These are phyloP conservation scores for Argya squamiceps DNA, from an alignment of 2,797 vertebrate species.

Conservation along the genomic window DNA sequence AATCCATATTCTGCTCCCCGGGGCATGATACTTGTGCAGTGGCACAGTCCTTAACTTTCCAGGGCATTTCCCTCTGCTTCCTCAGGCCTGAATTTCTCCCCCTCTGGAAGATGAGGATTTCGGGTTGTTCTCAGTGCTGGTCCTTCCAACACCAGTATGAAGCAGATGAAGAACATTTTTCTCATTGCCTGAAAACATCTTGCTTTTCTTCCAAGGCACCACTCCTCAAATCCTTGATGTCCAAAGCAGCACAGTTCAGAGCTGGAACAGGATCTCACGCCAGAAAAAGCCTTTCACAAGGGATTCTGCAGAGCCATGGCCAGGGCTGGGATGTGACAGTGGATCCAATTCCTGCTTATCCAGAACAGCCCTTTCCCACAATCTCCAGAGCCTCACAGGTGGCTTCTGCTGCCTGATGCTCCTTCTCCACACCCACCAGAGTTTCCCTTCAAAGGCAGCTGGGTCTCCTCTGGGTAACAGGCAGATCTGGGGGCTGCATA, in stretches of 20 bases:
- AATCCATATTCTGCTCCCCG: neutral
- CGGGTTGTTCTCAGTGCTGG: neutral
- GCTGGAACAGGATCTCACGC: neutral
- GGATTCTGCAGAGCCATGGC: neutral
- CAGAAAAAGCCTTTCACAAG: neutral
- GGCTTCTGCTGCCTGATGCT: neutral
- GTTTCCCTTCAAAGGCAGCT: neutral
- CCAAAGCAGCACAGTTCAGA: neutral
- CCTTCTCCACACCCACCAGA: neutral
- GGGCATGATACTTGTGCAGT: neutral
- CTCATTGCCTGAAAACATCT: neutral
- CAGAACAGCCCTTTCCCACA: neutral
- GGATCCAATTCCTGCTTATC: neutral
- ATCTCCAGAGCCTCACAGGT: neutral
- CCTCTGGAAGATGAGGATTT: neutral
- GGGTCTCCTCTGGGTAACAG: neutral
- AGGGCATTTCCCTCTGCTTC: neutral
- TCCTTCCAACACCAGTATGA: rapidly evolving
- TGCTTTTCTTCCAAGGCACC: neutral
- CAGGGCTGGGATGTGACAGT: neutral
- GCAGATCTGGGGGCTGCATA: neutral
- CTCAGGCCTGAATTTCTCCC: neutral
- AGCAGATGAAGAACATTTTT: neutral
- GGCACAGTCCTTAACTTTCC: neutral
- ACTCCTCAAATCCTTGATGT: rapidly evolving